Evolutionary conservation across 2,888 invertebrate species (phyloP).

Genomic region (Chymomyza fuscimana): DNA sequence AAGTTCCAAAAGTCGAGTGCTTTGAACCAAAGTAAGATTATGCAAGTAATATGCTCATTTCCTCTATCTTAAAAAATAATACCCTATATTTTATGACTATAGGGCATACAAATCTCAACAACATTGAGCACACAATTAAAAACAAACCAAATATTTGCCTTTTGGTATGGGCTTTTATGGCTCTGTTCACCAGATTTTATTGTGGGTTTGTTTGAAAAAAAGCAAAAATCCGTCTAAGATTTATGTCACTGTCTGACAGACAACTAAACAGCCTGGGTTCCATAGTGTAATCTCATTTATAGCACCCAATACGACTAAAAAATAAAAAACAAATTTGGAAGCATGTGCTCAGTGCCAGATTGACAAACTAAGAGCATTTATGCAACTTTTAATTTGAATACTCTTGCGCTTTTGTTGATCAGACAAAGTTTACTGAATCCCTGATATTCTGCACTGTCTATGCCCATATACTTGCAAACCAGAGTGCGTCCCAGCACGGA

Average conservation of each 20-base stretch:
- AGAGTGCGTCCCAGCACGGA: background rate
- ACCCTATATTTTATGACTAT: background rate
- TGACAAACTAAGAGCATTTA: conserved; percentile 13
- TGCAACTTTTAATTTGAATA: conserved; percentile 8
- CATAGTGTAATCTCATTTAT: conserved; percentile 23
- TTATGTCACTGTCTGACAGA: conserved; percentile 40
- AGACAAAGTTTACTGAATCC: conserved; percentile 33
- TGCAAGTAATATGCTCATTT: too few species aligned
- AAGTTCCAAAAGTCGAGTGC: too few species aligned
- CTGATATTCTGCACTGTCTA: conserved; percentile 33
- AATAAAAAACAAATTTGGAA: background rate
- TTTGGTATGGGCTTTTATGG: conserved; percentile 19
- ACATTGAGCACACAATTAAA: background rate
- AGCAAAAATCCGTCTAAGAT: conserved; percentile 35
- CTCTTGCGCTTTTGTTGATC: background rate
- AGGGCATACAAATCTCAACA: background rate
- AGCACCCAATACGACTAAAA: conserved; percentile 11
- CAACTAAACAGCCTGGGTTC: background rate
- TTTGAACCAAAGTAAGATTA: too few species aligned
- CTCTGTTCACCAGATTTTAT: conserved; percentile 39
- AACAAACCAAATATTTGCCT: conserved; percentile 25
- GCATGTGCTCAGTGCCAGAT: background rate
- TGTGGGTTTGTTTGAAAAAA: conserved; percentile 13
- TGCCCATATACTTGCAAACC: conserved; percentile 6
- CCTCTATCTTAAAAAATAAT: too few species aligned